A percentile compares a stretch with the other conserved stretches of the same genome.
Evolutionary conservation across 35 echinoderm and acorn worm genomes (phyloP).

Genomic region (Heliocidaris tuberculata): DNA sequence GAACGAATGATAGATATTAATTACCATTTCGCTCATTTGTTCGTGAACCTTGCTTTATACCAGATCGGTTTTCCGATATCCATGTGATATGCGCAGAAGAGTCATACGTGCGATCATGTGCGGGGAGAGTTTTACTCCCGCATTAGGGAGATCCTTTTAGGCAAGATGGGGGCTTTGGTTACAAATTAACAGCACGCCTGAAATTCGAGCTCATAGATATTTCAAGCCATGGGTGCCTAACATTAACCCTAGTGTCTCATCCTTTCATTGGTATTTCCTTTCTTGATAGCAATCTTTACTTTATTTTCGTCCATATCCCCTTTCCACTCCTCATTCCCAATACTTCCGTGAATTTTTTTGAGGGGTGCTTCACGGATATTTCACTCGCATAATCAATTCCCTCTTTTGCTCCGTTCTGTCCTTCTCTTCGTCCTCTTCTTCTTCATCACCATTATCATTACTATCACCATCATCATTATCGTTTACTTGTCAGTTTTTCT

Average conservation of each 20-base stretch:
- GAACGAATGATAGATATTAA: too few relatives aligned
- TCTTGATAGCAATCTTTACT: neutral
- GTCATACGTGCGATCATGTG: neutral
- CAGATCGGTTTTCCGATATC: neutral
- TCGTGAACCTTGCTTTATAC: too few relatives aligned
- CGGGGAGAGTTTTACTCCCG: neutral
- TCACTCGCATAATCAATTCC: too few relatives aligned
- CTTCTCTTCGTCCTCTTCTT: too few relatives aligned
- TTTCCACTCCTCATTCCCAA: neutral
- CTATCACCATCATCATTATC: too few relatives aligned
- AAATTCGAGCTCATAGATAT: neutral
- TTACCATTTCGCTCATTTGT: too few relatives aligned
- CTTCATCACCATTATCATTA: too few relatives aligned
- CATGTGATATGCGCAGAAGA: neutral
- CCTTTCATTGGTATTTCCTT: neutral
- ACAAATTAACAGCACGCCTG: neutral
- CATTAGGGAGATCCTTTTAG: neutral
- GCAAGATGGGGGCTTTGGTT: neutral
- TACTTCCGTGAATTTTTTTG: too few relatives aligned
- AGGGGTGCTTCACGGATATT: too few relatives aligned
- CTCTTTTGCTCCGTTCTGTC: too few relatives aligned
- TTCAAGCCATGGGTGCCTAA: neutral
- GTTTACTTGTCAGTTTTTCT: too few relatives aligned
- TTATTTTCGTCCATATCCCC: neutral
- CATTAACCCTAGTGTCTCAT: neutral